These are phyloP conservation scores for Drosophila borealis DNA, from an alignment of 2,888 invertebrate genomes.

Conservation along the genomic window DNA sequence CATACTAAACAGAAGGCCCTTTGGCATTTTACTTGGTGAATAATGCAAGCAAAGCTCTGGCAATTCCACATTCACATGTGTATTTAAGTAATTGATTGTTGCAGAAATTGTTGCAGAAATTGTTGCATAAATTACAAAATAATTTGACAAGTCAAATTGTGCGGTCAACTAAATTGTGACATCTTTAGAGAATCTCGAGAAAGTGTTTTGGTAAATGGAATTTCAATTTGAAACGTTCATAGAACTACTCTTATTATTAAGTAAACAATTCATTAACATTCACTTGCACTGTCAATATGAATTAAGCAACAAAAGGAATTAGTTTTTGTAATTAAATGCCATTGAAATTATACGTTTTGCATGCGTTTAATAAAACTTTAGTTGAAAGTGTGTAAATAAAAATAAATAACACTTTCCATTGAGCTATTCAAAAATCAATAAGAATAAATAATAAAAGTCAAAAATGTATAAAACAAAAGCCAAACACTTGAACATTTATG, in stretches of 20 bases:
- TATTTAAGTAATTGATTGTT: slow-evolving; percentile 34
- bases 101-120: slow-evolving; percentile 1
- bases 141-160: slow-evolving; percentile 15
- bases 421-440: too few relatives aligned
- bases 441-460: too few relatives aligned
- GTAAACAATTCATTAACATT: not conserved
- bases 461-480: too few relatives aligned
- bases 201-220: not conserved
- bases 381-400: too few relatives aligned
- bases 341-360: too few relatives aligned
- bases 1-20: slow-evolving; percentile 1
- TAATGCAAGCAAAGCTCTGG: slow-evolving; percentile 20
- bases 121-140: slow-evolving; percentile 12
- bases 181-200: not conserved
- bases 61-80: slow-evolving; percentile 14
- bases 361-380: too few relatives aligned
- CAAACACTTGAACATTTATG: too few relatives aligned
- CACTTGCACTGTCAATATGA: not conserved
- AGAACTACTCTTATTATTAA: not conserved
- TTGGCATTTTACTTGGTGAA: slow-evolving; percentile 8
- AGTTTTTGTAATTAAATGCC: too few relatives aligned
- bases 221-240: not conserved
- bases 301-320: not conserved
- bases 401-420: too few relatives aligned
- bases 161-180: not conserved